Base-by-base conservation (phyloP, 1,140 invertebrate genomes). In the Bacillus rossius region DNA sequence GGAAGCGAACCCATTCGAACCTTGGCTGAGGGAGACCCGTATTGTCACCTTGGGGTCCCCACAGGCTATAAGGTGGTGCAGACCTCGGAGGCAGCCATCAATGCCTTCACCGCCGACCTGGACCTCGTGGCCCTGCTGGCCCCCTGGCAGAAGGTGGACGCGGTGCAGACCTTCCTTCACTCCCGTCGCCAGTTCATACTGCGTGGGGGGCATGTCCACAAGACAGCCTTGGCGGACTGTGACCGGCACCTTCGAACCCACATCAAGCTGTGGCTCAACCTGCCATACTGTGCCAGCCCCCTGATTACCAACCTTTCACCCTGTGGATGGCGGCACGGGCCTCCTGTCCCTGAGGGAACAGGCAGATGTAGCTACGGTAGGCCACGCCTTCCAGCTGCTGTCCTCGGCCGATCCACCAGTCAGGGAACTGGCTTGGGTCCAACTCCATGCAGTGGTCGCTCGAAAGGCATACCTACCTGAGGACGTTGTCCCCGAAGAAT, bases 171-270 rank as follows among this genome's bases (percentile, higher is more conserved):
- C 0, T 75, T 73, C 45, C 57, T 75, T 0, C 17, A 70, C 26
- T 68, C 73, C 1, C 41, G 62, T 2, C 37, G 73, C 0, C 62
- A 67, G 51, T 75, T 73, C 40, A 17, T 64, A 8, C 51, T 73
- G 37, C 43, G 67, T 13, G 64, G 66, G 2, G 54, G 57, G 5
- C n/a, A 52, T 0, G 37, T 69, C 8, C 8, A 53, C 8, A 73
- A 72, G 22, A 22, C 40, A 1, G 23, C 55, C 0, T 41, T 67
- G n/a, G 64, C 10, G 0, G n/a, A 1, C 0, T 43, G 62, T 14
- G 73, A 71, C 47, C 57, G 54, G 1, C 14, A 10, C 0, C 37
- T 73, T 8, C 65, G 65, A 19, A 63, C 43, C 10, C 37, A 55
- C 13, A 65, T 61, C 2, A 70, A 72, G 22, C 26, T 2, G 0